These are phyloP conservation scores for Diogma glabrata DNA, from an alignment of 2,888 invertebrate genomes.

Conservation along the genomic window DNA sequence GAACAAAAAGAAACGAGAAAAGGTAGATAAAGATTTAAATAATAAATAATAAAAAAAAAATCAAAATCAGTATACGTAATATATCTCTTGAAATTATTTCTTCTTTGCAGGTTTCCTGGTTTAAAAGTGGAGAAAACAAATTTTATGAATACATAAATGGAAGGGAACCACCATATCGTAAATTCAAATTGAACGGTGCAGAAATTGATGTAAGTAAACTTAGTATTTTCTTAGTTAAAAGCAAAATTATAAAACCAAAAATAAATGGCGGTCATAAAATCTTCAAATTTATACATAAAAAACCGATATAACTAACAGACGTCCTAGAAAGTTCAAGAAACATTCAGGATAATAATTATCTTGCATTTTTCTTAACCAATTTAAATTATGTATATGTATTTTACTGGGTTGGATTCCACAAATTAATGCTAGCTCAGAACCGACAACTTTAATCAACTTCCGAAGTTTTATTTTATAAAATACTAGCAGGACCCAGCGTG, in stretches of 20 bases:
- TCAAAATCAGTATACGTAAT: too few relatives aligned
- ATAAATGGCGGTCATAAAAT: too few relatives aligned
- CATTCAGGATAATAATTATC: not conserved
- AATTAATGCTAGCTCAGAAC: too few relatives aligned
- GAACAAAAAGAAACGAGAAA: too few relatives aligned
- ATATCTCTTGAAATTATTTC: too few relatives aligned
- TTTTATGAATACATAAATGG: constrained; percentile 72
- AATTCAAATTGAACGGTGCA: constrained; percentile 57
- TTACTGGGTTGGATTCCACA: too few relatives aligned
- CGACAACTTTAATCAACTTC: too few relatives aligned
- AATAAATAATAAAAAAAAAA: too few relatives aligned
- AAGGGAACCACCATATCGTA: constrained; percentile 58
- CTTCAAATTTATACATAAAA: not conserved
- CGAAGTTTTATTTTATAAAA: not conserved
- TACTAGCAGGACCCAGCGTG: not conserved
- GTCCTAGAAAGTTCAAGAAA: not conserved
- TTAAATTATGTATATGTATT: too few relatives aligned
- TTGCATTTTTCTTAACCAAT: too few relatives aligned
- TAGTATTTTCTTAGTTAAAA: not conserved
- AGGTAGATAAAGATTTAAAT: too few relatives aligned
- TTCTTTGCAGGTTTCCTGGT: constrained; percentile 34
- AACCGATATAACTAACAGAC: not conserved
- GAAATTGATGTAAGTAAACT: constrained; percentile 57
- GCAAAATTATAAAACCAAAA: not conserved
- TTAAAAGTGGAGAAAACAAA: constrained; percentile 43